Base-by-base conservation (phyloP, 1,140 invertebrate species). In the Ceratosolen solmsi region DNA sequence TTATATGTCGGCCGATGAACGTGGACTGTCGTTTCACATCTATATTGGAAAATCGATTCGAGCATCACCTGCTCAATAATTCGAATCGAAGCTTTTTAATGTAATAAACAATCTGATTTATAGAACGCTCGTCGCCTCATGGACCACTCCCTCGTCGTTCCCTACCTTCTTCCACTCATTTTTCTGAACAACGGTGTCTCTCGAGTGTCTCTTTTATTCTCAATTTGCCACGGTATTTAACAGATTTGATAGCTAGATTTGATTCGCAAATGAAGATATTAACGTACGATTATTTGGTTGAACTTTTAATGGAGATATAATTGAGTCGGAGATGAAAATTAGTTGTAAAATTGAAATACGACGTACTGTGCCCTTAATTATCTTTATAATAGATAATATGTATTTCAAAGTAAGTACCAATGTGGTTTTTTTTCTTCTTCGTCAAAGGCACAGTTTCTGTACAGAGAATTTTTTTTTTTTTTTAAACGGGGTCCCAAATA, bases 31-130 rank as follows among this genome's bases (percentile, higher is more conserved):
- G 22, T 75, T 60, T 38, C 17, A 30, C 27, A n/a, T 36, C 73
- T 51, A 33, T 30, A 5, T 33, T 11, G 38, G 3, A 17, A 51
- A 70, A 78, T 78, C 30, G 63, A 78, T 70, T 46, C 30, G 68
- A 36, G 33, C 27, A 73, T 56, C 49, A 56, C 63, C 46, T 7
- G 8, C 15, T 0, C 60, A 49, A 54, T 70, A 38, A 78, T 70
- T 70, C 46, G 20, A 54, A 70, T 63, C 63, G 60, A 63, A 49
- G 38, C 13, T 41, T 49, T 79, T 56, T 79, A 71, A 79, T 79
- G 70, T 79, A 71, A 79, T 79, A 71, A 79, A 65, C 63, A 38
- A 79, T 79, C 49, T 9, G 49, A 13, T 79, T 79, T 70, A 77
- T 38, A 38, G 38, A 38, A 17, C 58, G 41, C 8, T 27, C 41